Evolutionary conservation across 2,888 invertebrate genomes (phyloP), one percentile per base, ranked within the genome.

Genomic region (Coecobrya sp.): DNA sequence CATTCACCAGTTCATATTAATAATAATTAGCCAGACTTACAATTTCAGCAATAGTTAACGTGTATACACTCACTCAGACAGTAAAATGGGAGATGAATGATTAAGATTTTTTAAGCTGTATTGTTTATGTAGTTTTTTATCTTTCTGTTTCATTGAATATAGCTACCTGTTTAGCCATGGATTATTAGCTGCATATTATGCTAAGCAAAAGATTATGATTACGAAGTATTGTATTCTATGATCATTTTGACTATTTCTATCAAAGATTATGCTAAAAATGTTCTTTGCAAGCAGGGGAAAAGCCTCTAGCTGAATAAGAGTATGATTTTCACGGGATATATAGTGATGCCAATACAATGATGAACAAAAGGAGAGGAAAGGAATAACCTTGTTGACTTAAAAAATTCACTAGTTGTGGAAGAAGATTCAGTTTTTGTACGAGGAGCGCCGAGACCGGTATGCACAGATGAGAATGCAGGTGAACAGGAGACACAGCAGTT

Each of bases 381-480:
- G 42, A 82, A 82, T n/a, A 62, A 42, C 36, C 36, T 59, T 81
- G 30, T 27, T 52, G 52, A 55, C 30, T 59, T 88, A 13, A 45
- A n/a, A 65, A 65, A 45, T 84, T 89, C 25, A 86, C 36, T 55
- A 68, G n/a, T 25, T 49, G 10, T 79, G 65, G 81, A 86, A 73
- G 84, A 62, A 73, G 84, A 62, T 91, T 91, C 68, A 91, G 86
- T 91, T 91, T 91, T 91, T 91, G 91, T 91, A 91, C 86, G 91
- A 82, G 82, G 91, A 91, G 36, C 91, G 91, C 22, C 94, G 86
- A 36, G 91, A 89, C 19, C 95, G 91, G 93, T 94, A 95, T 13
- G 94, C 93, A 90, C 94, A 94, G 65, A 95, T 94, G 25, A 95
- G 93, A 84, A 94, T 94, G 89, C 94, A 94, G 10, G 94, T 95